Evolutionary conservation across 1,140 invertebrate species (phyloP).

Genomic region (Dendroctonus valens): DNA sequence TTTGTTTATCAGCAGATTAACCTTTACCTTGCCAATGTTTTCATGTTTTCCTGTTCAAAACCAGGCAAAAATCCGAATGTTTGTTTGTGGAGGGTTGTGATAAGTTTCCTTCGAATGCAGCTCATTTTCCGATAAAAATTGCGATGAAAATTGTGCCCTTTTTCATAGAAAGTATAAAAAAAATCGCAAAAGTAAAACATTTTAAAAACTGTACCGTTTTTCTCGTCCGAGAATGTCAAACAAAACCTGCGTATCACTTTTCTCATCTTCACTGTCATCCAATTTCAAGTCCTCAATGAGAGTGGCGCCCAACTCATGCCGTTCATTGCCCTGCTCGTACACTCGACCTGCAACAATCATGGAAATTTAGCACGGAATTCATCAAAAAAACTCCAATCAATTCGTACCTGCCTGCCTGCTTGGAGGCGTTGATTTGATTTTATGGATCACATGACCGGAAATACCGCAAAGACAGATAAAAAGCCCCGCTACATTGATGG

Average conservation of each 20-base stretch:
- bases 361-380: not conserved
- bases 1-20: no score
- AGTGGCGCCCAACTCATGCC: constrained; percentile 40
- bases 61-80: no score
- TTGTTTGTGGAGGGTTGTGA: no score
- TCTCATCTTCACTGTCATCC: constrained; percentile 39
- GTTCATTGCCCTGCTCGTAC: constrained; percentile 39
- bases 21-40: no score
- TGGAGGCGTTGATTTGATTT: constrained; percentile 51
- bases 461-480: constrained; percentile 88
- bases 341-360: constrained; percentile 12
- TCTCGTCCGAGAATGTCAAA: constrained; percentile 47
- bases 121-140: not conserved
- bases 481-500: constrained; percentile 83
- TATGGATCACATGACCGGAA: constrained; percentile 79
- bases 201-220: constrained; percentile 29
- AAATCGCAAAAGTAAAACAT: constrained; percentile 1
- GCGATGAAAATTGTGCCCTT: not conserved
- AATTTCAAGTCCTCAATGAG: constrained; percentile 37
- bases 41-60: no score
- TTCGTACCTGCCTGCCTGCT: constrained; percentile 15
- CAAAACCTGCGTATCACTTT: constrained; percentile 46
- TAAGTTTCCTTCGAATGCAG: no score
- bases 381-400: not conserved
- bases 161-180: not conserved